Evolutionary conservation across 2,888 invertebrate species (phyloP), one percentile per base, ranked within the genome.

Genomic region (Lamellibrachia satsuma): DNA sequence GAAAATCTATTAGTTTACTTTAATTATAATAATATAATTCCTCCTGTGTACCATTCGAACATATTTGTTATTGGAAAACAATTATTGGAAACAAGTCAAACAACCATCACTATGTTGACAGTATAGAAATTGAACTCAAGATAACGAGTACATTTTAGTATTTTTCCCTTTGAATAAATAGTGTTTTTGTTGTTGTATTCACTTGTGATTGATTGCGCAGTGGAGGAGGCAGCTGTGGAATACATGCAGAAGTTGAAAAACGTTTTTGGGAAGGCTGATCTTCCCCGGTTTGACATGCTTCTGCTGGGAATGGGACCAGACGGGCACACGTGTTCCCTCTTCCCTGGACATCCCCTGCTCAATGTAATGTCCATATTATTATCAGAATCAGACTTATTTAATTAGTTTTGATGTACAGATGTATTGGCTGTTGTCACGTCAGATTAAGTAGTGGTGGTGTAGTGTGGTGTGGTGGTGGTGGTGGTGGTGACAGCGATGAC

Each of bases 251-350:
- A 98, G 96, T 97, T 98, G 95, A 97, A 97, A 92, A 96, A 97
- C 11, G 93, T 93, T 51, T 93, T 93, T 92, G 93, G 92, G 27
- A 97, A 97, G 94, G 97, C 96, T n/a, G 97, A 96, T n/a, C n/a
- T 95, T 92, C 98, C 98, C 0, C 96, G 97, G 93, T 99, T 99
- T 96, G 99, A 99, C 96, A 96, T 99, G 92, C 97, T 99, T 0
- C 97, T 99, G 11, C 97, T 99, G 52, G 99, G 99, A 22, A 98
- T 99, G 97, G 99, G 99, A 0, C 99, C 99, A 0, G 99, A 99
- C 96, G 99, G 99, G 0, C 99, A 99, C 96, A 99, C 99, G 0
- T 99, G 99, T 96, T 99, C 99, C 0, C 97, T 99, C 27, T 99
- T 99, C 97, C 99, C 99, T 0, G 98, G 97, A n/a, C 97, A 97